phyloP scores from a whole-genome alignment of 2,888 invertebrate genomes.

The Dendrolimus houi region DNA sequence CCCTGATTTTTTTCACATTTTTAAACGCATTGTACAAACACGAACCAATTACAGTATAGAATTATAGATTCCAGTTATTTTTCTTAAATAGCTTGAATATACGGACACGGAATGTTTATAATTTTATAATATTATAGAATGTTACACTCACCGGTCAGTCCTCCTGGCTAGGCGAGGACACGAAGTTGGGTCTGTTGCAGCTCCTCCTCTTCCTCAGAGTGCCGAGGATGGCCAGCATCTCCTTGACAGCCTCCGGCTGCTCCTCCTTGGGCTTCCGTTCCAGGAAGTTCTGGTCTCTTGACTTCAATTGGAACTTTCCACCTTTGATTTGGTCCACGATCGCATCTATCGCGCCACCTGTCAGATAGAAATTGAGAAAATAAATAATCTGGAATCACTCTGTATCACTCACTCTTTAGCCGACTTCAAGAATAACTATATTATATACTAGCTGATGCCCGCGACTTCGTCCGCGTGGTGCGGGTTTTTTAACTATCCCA shows the following conservation, averaged over 20 bases:
- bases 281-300: slow-evolving; percentile 77
- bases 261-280: slow-evolving; percentile 74
- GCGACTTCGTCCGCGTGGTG: too few relatives aligned
- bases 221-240: slow-evolving; percentile 82
- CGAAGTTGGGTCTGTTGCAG: slow-evolving; percentile 15
- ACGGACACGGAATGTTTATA: too few relatives aligned
- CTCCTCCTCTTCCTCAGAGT: slow-evolving; percentile 48
- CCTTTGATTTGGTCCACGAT: slow-evolving; percentile 87
- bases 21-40: too few relatives aligned
- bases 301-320: slow-evolving; percentile 82
- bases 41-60: too few relatives aligned
- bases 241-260: slow-evolving; percentile 72
- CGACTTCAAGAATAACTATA: too few relatives aligned
- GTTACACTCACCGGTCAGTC: slow-evolving; percentile 1
- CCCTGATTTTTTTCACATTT: too few relatives aligned
- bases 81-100: too few relatives aligned
- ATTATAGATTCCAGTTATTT: too few relatives aligned
- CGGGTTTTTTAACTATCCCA: too few relatives aligned
- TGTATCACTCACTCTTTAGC: too few relatives aligned
- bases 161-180: slow-evolving; percentile 8
- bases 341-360: slow-evolving; percentile 81
- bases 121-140: too few relatives aligned
- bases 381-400: neutral
- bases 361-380: slow-evolving; percentile 1
- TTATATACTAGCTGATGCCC: too few relatives aligned